A percentile compares a stretch with the other conserved stretches of the same genome.
These are phyloP conservation scores for Ferdinandea cuprea DNA, from an alignment of 2,888 invertebrate genomes.

Conservation along the genomic window DNA sequence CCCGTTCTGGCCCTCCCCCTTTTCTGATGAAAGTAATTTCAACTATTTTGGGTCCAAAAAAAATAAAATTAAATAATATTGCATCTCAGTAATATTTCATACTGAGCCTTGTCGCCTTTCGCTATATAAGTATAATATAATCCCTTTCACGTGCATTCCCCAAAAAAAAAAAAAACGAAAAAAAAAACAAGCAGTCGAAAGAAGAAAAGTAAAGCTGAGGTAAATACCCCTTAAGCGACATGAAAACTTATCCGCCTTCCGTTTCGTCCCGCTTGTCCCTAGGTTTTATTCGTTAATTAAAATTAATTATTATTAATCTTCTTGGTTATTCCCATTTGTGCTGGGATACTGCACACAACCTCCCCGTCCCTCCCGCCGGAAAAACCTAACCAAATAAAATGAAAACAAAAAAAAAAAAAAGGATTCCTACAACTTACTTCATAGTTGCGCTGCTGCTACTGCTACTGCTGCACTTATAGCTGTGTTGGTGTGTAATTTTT, in stretches of 20 bases:
- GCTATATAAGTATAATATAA: conserved; percentile 38
- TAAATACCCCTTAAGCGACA: conserved; percentile 54
- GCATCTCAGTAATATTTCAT: conserved; percentile 43
- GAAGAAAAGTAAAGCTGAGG: conserved; percentile 23
- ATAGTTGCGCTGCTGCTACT: conserved; percentile 21
- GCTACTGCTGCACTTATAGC: conserved; percentile 17
- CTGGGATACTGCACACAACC: conserved; percentile 57
- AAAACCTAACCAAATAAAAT: no score
- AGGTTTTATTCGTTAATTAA: conserved; percentile 69
- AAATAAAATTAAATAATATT: neutral
- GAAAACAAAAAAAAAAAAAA: conserved; percentile 36
- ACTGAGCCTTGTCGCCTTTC: conserved; percentile 15
- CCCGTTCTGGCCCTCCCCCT: no score
- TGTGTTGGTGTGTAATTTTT: conserved; percentile 43
- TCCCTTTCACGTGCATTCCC: conserved; percentile 44
- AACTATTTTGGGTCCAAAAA: neutral
- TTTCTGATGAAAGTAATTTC: neutral
- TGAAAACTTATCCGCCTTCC: conserved; percentile 16
- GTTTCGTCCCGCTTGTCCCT: conserved; percentile 31
- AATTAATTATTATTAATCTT: conserved; percentile 75
- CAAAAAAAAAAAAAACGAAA: conserved; percentile 23
- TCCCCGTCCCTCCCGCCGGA: neutral
- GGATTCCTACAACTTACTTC: conserved; percentile 66
- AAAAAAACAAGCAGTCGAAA: no score
- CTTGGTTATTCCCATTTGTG: conserved; percentile 74